These are phyloP conservation scores for Clistopyga incitator DNA, from an alignment of 2,888 invertebrate species.

Conservation along the genomic window DNA sequence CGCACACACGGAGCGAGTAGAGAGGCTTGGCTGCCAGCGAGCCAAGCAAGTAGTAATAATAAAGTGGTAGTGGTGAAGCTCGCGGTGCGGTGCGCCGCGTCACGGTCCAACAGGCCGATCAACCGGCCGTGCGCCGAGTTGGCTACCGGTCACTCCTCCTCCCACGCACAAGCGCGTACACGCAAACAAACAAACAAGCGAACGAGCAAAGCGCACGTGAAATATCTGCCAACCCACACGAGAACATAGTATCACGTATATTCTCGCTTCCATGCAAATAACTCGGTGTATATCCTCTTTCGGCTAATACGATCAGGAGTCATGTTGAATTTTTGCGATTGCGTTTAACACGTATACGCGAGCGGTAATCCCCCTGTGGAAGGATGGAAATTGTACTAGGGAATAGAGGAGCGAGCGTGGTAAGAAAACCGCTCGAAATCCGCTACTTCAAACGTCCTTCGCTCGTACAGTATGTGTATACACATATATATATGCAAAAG, in stretches of 20 bases:
- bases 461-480: constrained; percentile 29
- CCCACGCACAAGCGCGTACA: constrained; percentile 77
- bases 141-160: constrained; percentile 79
- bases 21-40: constrained; percentile 32
- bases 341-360: background rate
- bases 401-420: background rate
- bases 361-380: constrained; percentile 44
- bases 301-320: constrained; percentile 51
- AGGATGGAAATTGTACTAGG: constrained; percentile 24
- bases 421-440: constrained; percentile 58
- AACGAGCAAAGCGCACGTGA: constrained; percentile 9
- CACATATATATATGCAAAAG: constrained; percentile 16
- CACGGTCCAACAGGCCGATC: constrained; percentile 83
- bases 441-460: constrained; percentile 57
- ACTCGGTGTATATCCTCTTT: constrained; percentile 50
- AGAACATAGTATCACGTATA: no score
- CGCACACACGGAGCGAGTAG: constrained; percentile 8
- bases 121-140: constrained; percentile 79
- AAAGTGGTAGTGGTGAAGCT: constrained; percentile 81
- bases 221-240: constrained; percentile 26
- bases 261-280: constrained; percentile 52
- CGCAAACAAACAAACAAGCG: constrained; percentile 39
- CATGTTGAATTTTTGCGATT: constrained; percentile 44
- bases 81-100: constrained; percentile 73
- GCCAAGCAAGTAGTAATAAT: constrained; percentile 78